phyloP scores from a whole-genome alignment of 2,113 vertebrate genomes.

The Microcebus griseorufus region DNA sequence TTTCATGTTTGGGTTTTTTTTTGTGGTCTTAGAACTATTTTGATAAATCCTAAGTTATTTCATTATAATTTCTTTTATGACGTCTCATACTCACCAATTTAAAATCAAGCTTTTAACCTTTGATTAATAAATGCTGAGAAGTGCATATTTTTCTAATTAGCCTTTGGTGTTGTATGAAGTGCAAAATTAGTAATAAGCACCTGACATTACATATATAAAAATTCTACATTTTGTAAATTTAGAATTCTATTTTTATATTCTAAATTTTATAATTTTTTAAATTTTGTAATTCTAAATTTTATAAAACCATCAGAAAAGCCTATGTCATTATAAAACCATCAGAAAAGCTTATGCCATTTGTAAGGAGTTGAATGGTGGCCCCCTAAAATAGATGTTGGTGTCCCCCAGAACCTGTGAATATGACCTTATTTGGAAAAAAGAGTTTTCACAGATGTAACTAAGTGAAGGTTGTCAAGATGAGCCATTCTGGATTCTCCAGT shows the following conservation, averaged over 20 bases:
- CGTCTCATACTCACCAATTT: neutral
- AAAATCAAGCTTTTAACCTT: neutral
- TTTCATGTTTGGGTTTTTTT: neutral
- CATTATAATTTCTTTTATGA: neutral
- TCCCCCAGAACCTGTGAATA: neutral
- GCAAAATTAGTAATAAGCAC: neutral
- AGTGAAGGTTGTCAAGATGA: neutral
- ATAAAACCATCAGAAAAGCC: neutral
- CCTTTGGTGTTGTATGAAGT: neutral
- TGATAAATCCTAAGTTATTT: neutral
- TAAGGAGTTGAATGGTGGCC: rapidly evolving
- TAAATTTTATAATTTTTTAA: too few relatives aligned
- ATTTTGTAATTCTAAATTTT: neutral
- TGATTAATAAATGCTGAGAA: neutral
- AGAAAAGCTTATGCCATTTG: neutral
- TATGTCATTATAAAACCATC: too few relatives aligned
- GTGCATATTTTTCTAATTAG: neutral
- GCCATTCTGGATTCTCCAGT: neutral
- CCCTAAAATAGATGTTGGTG: neutral
- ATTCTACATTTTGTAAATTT: neutral
- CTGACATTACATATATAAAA: neutral
- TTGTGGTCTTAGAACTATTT: neutral
- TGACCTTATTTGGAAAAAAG: neutral
- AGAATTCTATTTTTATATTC: too few relatives aligned
- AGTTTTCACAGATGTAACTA: neutral